Base-by-base conservation (phyloP, 2,888 invertebrate species). In the Agrochola lychnidis region DNA sequence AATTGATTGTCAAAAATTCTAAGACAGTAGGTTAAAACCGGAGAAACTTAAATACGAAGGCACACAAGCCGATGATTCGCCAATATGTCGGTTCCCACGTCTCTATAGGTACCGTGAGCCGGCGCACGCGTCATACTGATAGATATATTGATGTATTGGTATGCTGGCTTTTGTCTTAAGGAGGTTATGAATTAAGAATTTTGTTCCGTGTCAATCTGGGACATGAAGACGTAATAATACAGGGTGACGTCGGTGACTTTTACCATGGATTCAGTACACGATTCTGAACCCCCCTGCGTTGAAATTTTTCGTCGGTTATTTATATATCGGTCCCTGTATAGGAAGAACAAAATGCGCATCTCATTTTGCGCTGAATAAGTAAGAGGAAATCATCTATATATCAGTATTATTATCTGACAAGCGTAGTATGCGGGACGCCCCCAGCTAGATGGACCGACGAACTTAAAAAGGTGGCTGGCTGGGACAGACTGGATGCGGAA, bases 51-150 rank as follows among this genome's bases (percentile, higher is more conserved):
- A 59, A 25, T 56, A 63, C 40, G 48, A n/a, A 64, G 30, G 22
- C n/a, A 25, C 36, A 56, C 63, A 59, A 73, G 51, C 63, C 69
- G 73, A 75, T 85, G 77, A 80, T 68, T 81, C 63, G 78, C 62
- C 64, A 66, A 40, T 62, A 42, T 61, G 73, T 79, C 36, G 75
- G 78, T 91, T 91, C 90, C 84, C 90, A 90, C 89, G 87, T 70
- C 62, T 69, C 51, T 67, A 30, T 67, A 78, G 5, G 30, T 61
- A 69, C 84, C 73, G 56, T 67, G 70, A 70, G 63, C 62, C 22
- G 63, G 69, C 53, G 76, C 30, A 66, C 69, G 67, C 64, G 59
- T 69, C 45, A 4, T 30, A 70, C 25, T 62, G n/a, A 51, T 42
- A 64, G 81, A 79, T 79, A 45, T 48, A 59, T 62, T 66, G 73